phyloP scores from a whole-genome alignment of 2,113 vertebrate species.

The Australoheros scitulus region DNA sequence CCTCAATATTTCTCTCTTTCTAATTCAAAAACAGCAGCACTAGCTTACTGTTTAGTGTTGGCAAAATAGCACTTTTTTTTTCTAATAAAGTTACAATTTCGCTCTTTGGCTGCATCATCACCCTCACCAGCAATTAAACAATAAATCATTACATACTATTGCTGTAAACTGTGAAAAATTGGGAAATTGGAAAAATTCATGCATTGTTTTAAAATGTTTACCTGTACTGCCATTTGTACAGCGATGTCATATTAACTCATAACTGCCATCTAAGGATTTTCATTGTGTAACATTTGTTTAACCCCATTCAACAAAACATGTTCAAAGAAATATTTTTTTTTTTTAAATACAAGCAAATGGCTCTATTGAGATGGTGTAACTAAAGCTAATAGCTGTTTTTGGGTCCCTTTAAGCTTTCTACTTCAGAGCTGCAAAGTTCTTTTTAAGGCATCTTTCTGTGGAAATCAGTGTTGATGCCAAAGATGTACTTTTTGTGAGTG shows the following conservation, averaged over 20 bases:
- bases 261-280: background rate
- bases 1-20: background rate
- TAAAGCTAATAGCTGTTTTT: background rate
- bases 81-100: too few species aligned
- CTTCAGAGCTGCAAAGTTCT: background rate
- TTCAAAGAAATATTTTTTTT: background rate
- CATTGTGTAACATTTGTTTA: background rate
- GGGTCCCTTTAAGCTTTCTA: background rate
- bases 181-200: background rate
- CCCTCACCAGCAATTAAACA: background rate
- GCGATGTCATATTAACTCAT: background rate
- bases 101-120: background rate
- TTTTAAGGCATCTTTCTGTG: background rate
- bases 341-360: background rate
- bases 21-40: constrained; percentile 9
- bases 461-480: background rate
- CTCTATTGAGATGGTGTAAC: rapidly evolving
- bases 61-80: constrained; percentile 9
- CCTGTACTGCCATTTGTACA: background rate
- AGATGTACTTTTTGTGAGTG: background rate
- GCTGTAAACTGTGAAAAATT: background rate
- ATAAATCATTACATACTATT: background rate
- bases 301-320: background rate
- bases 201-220: background rate
- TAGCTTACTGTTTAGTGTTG: constrained; percentile 28